These are phyloP conservation scores for Paratrypauchen microcephalus DNA, from an alignment of 2,797 vertebrate genomes.

Conservation along the genomic window DNA sequence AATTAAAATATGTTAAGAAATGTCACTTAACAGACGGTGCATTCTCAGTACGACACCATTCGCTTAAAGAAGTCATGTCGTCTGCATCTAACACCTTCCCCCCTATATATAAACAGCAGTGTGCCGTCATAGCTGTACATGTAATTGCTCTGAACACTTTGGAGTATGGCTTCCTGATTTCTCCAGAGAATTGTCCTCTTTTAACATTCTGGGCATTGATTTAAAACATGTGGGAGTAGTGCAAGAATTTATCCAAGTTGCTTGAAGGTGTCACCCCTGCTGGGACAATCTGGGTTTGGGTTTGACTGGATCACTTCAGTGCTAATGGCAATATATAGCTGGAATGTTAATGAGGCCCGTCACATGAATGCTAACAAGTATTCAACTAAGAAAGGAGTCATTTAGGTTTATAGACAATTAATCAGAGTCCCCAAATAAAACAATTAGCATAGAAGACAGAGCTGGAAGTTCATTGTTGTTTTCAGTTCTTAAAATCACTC, in stretches of 20 bases:
- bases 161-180: conserved; percentile 54
- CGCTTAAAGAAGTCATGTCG: conserved; percentile 12
- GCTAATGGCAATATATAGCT: conserved; percentile 28
- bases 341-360: conserved; percentile 16
- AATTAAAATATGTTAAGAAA: conserved; percentile 3
- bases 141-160: conserved; percentile 63
- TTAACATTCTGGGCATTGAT: conserved; percentile 53
- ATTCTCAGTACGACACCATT: conserved; percentile 19
- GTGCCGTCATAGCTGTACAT: conserved; percentile 50
- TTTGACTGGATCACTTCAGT: conserved; percentile 24
- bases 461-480: background rate
- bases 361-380: conserved; percentile 40
- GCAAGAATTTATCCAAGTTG: conserved; percentile 31
- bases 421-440: conserved; percentile 9
- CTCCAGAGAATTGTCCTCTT: conserved; percentile 45
- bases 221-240: conserved; percentile 30
- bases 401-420: conserved; percentile 15
- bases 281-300: conserved; percentile 31
- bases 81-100: conserved; percentile 19
- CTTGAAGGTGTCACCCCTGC: conserved; percentile 39
- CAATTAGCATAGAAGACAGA: conserved; percentile 5
- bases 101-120: conserved; percentile 32
- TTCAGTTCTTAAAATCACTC: background rate
- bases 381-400: background rate
- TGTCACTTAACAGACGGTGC: conserved; percentile 27